Percentiles rank a stretch among this genome's conserved stretches.
phyloP scores from a whole-genome alignment of 1,140 invertebrate genomes.

The Orchestia grillus region DNA sequence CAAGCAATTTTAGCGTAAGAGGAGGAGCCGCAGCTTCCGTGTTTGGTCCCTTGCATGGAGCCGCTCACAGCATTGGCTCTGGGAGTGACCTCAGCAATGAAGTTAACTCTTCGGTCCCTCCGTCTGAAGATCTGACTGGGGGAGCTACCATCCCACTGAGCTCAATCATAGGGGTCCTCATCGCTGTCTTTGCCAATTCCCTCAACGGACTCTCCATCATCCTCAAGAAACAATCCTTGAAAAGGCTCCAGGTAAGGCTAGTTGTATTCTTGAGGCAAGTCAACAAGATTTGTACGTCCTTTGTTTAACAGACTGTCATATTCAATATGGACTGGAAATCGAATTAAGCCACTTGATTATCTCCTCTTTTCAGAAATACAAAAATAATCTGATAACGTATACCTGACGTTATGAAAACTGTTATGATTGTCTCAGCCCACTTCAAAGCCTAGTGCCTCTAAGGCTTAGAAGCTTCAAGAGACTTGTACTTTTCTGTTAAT shows the following conservation, averaged over 20 bases:
- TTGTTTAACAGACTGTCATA: background rate
- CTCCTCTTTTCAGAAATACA: background rate
- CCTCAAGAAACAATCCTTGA: conserved; percentile 63
- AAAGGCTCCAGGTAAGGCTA: conserved; percentile 60
- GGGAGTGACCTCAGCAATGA: background rate
- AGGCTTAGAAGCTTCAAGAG: too few relatives aligned
- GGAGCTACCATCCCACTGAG: conserved; percentile 49
- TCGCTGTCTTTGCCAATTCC: conserved; percentile 63
- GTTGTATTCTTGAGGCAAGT: background rate
- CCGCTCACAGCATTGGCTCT: background rate
- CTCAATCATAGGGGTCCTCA: conserved; percentile 63
- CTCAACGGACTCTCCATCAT: conserved; percentile 65
- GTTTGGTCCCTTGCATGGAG: background rate
- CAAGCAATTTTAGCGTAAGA: background rate
- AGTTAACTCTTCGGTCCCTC: background rate
- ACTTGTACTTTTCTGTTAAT: too few relatives aligned
- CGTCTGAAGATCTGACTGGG: background rate
- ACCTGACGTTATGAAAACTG: background rate
- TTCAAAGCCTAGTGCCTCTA: too few relatives aligned
- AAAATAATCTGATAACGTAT: background rate
- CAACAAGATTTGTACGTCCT: background rate
- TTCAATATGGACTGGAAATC: too few relatives aligned
- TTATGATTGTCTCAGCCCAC: too few relatives aligned
- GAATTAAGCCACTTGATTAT: background rate
- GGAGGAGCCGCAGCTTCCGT: background rate